A percentile compares a stretch with the other conserved stretches of the same genome.
Conservation (phyloP, 2,888 invertebrate genomes). For the Asteroscopus sphinx region DNA sequence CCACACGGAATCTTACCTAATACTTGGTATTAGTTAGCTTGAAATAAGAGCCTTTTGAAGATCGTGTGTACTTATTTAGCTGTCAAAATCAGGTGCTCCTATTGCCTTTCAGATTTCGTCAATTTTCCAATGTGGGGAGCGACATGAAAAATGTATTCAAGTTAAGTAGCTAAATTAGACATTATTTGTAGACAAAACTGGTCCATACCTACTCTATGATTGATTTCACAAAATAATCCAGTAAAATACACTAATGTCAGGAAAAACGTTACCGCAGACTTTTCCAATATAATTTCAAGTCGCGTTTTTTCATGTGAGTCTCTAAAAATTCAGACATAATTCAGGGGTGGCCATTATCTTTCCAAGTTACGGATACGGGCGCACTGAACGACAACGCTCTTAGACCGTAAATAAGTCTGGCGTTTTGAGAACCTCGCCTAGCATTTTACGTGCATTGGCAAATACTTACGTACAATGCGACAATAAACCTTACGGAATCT, state of each 20-base stretch:
- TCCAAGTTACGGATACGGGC: constrained; percentile 54
- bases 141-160: no score
- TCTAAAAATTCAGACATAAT: constrained; percentile 56
- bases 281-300: constrained; percentile 25
- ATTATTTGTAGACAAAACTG: no score
- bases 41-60: no score
- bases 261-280: constrained; percentile 4
- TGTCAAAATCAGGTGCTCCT: no score
- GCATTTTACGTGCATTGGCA: constrained; percentile 89
- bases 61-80: no score
- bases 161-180: no score
- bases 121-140: no score
- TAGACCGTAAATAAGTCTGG: constrained; percentile 86
- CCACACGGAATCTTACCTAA: no score
- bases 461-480: constrained; percentile 88
- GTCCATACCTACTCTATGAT: neutral
- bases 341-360: constrained; percentile 62
- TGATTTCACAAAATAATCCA: neutral
- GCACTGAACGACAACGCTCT: constrained; percentile 64
- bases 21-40: no score
- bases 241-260: neutral
- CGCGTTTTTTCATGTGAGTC: constrained; percentile 26
- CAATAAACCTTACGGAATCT: constrained; percentile 77
- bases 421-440: constrained; percentile 85
- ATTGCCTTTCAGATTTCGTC: no score